Evolutionary conservation across 2,113 vertebrate species (phyloP), one percentile per base, ranked within the genome.

Genomic region (Labeo rohita): DNA sequence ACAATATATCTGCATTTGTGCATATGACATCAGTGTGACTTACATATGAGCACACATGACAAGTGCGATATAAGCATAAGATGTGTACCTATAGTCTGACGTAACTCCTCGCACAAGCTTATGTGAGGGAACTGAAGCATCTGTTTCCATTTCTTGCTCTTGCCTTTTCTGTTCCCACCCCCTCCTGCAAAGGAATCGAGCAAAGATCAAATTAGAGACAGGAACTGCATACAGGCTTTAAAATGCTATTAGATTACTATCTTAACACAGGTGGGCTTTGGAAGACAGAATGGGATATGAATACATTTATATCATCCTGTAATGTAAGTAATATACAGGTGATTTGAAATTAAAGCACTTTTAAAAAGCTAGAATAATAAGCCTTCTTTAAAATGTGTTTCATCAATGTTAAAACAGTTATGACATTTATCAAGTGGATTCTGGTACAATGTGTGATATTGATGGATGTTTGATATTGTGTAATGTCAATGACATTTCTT

Each of bases 91-190:
- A 96, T 94, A 82, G 70, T 94, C 76, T 96, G 97, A 21, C 98
- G 96, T 9, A 99, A 95, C 87, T 99, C 98, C 89, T 98, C 98
- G 0, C 98, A 99, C 89, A 96, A 92, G 91, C 98, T 99, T 85
- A 99, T 95, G 88, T 99, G 98, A 8, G 98, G 98, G 47, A 99
- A 99, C 94, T 98, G 98, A n/a, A 99, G 95, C 97, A 99, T 98
- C 94, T 99, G 98, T 85, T 98, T 97, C 98, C 98, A 99, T 95
- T 99, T 99, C 95, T 99, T 99, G 90, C 98, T 99, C 90, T 99
- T 99, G 91, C 98, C 98, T 94, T 99, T 99, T 87, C 98, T 93
- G 94, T 97, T 99, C 66, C 98, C 98, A 0, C 96, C 97, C 2
- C 98, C 97, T 90, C 98, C 98, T 99, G 95, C 13, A 90, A 91